phyloP scores from a whole-genome alignment of 2,888 invertebrate species.

The Pandemis heparana region DNA sequence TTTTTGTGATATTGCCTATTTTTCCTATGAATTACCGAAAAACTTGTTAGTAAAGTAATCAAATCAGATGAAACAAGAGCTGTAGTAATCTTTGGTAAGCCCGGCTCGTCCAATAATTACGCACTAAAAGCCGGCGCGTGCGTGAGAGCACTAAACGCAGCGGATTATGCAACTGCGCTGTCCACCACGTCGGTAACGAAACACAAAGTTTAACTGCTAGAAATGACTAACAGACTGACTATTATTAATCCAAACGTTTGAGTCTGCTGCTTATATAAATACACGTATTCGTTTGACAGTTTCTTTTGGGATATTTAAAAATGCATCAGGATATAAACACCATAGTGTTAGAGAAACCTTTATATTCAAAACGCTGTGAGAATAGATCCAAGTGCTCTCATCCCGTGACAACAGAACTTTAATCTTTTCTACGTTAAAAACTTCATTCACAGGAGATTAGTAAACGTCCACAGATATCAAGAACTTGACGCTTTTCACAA shows the following conservation, averaged over 20 bases:
- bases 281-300: too few species aligned
- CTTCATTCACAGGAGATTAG: too few species aligned
- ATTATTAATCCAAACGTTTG: not conserved
- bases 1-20: not conserved
- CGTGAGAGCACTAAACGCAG: constrained; percentile 59
- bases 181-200: constrained; percentile 54
- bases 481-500: too few species aligned
- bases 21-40: not conserved
- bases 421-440: not conserved
- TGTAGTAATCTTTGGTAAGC: constrained; percentile 20
- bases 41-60: not conserved
- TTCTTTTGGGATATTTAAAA: too few species aligned
- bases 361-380: too few species aligned
- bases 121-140: constrained; percentile 60
- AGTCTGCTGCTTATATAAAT: too few species aligned
- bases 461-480: too few species aligned
- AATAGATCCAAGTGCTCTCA: too few species aligned
- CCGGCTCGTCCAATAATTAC: constrained; percentile 49
- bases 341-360: too few species aligned
- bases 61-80: constrained; percentile 3
- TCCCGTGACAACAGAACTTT: not conserved
- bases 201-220: not conserved
- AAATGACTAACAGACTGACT: constrained; percentile 1
- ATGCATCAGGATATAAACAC: too few species aligned
- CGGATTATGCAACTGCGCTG: constrained; percentile 47